phyloP scores from a whole-genome alignment of 2,113 vertebrate species.

The Parus major region DNA sequence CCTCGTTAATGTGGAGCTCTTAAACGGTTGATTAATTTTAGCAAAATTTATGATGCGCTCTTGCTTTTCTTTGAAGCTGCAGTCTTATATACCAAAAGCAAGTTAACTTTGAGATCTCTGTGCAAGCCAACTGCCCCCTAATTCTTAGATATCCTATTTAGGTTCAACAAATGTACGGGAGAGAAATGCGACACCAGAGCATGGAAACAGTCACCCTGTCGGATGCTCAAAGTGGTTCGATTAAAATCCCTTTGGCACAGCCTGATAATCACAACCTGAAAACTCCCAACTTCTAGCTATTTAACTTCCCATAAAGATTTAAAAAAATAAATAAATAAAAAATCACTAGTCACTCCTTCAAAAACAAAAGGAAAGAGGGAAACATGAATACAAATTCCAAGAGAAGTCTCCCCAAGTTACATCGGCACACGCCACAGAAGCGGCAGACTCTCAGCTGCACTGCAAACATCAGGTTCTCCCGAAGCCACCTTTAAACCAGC shows the following conservation, averaged over 20 bases:
- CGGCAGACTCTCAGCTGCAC: not conserved
- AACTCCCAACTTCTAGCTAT: conserved; percentile 37
- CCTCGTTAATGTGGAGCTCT: conserved; percentile 90
- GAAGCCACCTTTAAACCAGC: conserved; percentile 61
- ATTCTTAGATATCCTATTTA: not conserved
- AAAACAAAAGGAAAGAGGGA: not conserved
- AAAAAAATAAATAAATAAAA: not conserved
- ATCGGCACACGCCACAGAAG: not conserved
- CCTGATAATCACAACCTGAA: not conserved
- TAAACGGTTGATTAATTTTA: conserved; percentile 97
- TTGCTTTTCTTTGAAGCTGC: conserved; percentile 53
- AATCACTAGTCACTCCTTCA: not conserved
- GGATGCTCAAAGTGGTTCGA: not conserved
- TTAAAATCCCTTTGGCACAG: not conserved
- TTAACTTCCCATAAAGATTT: not conserved
- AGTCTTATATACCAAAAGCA: conserved; percentile 44
- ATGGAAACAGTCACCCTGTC: not conserved
- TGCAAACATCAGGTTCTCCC: conserved; percentile 4
- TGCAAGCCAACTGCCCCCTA: not conserved
- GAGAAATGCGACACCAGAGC: not conserved
- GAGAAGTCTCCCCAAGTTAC: not conserved
- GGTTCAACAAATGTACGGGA: not conserved
- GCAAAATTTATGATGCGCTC: conserved; percentile 79
- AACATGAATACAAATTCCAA: not conserved
- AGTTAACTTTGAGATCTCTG: conserved; percentile 66